Evolutionary conservation across 2,888 invertebrate genomes (phyloP), one percentile per base, ranked within the genome.

Genomic region (Cyaniris semiargus): DNA sequence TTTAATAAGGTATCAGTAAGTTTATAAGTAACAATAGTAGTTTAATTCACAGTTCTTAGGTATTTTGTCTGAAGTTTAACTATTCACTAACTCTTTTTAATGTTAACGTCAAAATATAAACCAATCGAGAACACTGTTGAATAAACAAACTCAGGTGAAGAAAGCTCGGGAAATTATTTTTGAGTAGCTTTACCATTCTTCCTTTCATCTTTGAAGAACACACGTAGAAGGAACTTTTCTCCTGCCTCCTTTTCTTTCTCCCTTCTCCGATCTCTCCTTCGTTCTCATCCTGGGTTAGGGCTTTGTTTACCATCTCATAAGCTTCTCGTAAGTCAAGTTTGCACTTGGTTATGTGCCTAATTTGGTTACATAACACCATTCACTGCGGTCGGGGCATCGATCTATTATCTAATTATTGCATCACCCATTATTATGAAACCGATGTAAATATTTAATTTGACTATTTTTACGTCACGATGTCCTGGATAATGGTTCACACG

Each of bases 341-440:
- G 81, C 81, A 86, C 87, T 89, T 87, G 88, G 86, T 85, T 87
- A 84, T 85, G 82, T 86, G 86, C 84, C 84, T 82, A 85, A 84
- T 84, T 81, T 83, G 72, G 78, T 89, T 90, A 86, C 83, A 85
- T 85, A 90, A 91, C 79, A 31, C 88, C 87, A 82, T 84, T 87
- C 88, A 86, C 88, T 83, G 83, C 80, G 81, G 79, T 79, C 31
- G 79, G 86, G 85, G 85, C 86, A 86, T 87, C 86, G 88, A 87
- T 88, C 88, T 87, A 88, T 90, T 91, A 91, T 89, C 90, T 91
- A 91, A 91, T 90, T 90, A 87, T 91, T 90, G 85, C 88, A 83
- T 84, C 88, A 88, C 79, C 80, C 78, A 85, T 90, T 88, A 86
- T 86, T 88, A 86, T 86, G 88, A 85, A 84, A 83, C 81, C 83